phyloP scores from a whole-genome alignment of 2,888 invertebrate species.

The Melolontha melolontha region DNA sequence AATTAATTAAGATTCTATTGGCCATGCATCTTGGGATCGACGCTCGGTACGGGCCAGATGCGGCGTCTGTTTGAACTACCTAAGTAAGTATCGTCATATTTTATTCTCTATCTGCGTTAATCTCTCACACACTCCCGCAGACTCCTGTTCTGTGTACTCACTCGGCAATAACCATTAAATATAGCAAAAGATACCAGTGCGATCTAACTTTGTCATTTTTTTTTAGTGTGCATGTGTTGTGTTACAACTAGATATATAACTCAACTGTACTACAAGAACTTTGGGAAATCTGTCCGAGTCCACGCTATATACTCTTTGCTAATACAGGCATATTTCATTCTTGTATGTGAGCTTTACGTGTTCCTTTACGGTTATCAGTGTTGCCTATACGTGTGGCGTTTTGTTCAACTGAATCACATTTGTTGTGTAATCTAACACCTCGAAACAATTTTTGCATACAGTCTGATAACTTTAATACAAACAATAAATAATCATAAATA shows the following conservation, averaged over 20 bases:
- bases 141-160: slow-evolving; percentile 40
- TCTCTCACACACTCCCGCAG: slow-evolving; percentile 58
- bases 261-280: neutral
- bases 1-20: slow-evolving; percentile 67
- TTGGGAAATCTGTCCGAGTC: neutral
- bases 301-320: neutral
- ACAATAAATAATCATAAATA: no score
- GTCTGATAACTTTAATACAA: neutral
- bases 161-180: slow-evolving; percentile 64
- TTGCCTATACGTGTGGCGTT: slow-evolving; percentile 58
- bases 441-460: no score
- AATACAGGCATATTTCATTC: slow-evolving; percentile 62
- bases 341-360: slow-evolving; percentile 62
- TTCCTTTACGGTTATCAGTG: slow-evolving; percentile 60
- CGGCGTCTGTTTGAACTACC: slow-evolving; percentile 42
- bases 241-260: no score
- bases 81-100: slow-evolving; percentile 59
- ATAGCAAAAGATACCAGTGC: slow-evolving; percentile 57
- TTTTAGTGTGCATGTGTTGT: neutral
- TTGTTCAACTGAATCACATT: slow-evolving; percentile 4
- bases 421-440: neutral
- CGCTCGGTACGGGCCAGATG: slow-evolving; percentile 42
- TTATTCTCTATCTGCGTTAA: slow-evolving; percentile 61
- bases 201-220: neutral
- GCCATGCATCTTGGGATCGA: slow-evolving; percentile 65